phyloP scores from a whole-genome alignment of 2,888 invertebrate species.

The Hypolimnas misippus region DNA sequence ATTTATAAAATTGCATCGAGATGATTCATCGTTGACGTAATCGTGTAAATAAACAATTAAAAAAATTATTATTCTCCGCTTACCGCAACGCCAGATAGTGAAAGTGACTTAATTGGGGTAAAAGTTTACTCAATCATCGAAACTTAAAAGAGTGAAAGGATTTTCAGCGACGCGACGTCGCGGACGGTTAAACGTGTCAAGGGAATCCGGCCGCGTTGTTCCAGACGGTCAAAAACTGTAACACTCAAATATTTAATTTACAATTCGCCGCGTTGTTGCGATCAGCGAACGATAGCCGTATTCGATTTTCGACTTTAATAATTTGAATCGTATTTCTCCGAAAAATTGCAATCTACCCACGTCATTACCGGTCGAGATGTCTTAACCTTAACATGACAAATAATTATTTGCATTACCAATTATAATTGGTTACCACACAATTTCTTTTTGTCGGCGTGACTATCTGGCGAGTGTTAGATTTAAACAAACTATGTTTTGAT shows the following conservation, averaged over 20 bases:
- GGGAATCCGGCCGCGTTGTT: conserved; percentile 18
- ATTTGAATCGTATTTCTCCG: neutral
- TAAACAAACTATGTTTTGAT: too few relatives aligned
- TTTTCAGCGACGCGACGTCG: conserved; percentile 26
- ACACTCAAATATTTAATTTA: neutral
- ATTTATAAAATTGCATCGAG: conserved; percentile 21
- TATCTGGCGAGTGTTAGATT: too few relatives aligned
- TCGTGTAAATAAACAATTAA: conserved; percentile 46
- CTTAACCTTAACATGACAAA: too few relatives aligned
- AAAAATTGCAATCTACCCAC: neutral
- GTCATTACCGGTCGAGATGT: neutral
- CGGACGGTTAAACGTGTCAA: conserved; percentile 28
- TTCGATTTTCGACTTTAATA: neutral
- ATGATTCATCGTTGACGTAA: conserved; percentile 47
- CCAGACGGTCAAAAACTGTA: neutral
- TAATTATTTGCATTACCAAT: too few relatives aligned
- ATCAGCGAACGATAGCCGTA: neutral
- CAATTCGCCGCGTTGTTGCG: neutral
- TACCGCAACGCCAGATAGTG: conserved; percentile 46
- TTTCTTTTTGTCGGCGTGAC: too few relatives aligned
- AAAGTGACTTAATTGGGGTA: conserved; percentile 61
- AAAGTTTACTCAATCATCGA: conserved; percentile 48
- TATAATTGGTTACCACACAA: too few relatives aligned
- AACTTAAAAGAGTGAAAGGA: conserved; percentile 45
- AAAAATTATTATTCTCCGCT: conserved; percentile 47